phyloP scores from a whole-genome alignment of 2,113 vertebrate genomes.

The Indicator indicator region DNA sequence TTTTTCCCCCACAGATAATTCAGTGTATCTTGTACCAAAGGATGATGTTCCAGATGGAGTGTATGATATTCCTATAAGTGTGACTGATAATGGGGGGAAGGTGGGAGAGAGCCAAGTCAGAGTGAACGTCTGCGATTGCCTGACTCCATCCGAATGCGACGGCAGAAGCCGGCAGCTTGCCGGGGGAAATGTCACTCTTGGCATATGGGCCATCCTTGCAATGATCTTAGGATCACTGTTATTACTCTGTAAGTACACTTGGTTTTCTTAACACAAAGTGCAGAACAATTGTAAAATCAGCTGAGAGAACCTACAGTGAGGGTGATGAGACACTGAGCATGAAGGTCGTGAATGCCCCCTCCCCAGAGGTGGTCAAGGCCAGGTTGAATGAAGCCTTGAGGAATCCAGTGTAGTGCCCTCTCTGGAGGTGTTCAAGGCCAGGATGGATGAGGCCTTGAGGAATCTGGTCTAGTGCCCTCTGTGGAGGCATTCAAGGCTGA shows the following conservation, averaged over 20 bases:
- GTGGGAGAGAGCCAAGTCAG: constrained; percentile 29
- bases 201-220: constrained; percentile 83
- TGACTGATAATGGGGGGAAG: constrained; percentile 80
- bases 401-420: too few relatives aligned
- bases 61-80: constrained; percentile 74
- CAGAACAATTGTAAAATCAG: background rate
- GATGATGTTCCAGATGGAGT: constrained; percentile 59
- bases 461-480: too few relatives aligned
- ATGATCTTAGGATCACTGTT: constrained; percentile 85
- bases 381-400: too few relatives aligned
- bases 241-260: constrained; percentile 83
- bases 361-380: too few relatives aligned
- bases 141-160: constrained; percentile 9
- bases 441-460: too few relatives aligned
- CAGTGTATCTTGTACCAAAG: constrained; percentile 68
- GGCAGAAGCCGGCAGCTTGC: fast-evolving
- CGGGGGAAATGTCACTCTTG: constrained; percentile 69
- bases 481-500: too few relatives aligned
- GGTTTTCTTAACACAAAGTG: background rate
- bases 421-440: too few relatives aligned
- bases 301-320: background rate
- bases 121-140: constrained; percentile 78
- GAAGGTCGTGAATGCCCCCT: too few relatives aligned
- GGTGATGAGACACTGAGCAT: too few relatives aligned
- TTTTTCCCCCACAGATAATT: constrained; percentile 68